Evolutionary conservation across 2,113 vertebrate genomes (phyloP).

Genomic region (Protobothrops mucrosquamatus): DNA sequence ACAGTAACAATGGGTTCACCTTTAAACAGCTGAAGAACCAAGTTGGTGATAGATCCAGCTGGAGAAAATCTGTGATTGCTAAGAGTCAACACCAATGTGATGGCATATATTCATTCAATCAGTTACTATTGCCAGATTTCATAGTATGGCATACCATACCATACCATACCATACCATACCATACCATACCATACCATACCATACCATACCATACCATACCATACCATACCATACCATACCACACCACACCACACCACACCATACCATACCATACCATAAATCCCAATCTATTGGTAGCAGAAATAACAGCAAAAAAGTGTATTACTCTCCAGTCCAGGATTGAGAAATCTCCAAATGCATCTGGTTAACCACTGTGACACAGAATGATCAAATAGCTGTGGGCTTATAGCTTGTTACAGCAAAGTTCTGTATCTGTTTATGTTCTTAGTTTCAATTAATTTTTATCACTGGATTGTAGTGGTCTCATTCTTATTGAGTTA

Average conservation of each 20-base stretch:
- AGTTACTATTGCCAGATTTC: neutral
- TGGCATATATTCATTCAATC: neutral
- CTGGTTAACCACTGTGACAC: neutral
- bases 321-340: neutral
- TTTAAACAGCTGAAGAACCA: neutral
- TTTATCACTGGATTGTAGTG: neutral
- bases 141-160: neutral
- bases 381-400: neutral
- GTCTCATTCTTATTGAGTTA: neutral
- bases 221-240: no score
- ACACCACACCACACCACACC: no score
- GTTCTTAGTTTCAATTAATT: neutral
- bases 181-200: no score
- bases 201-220: no score
- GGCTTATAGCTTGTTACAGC: neutral
- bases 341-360: neutral
- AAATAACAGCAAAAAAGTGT: neutral
- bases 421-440: neutral
- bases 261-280: neutral
- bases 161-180: no score
- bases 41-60: neutral
- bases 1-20: neutral
- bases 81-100: neutral
- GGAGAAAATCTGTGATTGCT: neutral
- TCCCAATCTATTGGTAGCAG: neutral